Percentiles rank a stretch among this genome's conserved stretches.
Conservation (phyloP, 2,113 vertebrate species). For the Megaceryle maxima region DNA sequence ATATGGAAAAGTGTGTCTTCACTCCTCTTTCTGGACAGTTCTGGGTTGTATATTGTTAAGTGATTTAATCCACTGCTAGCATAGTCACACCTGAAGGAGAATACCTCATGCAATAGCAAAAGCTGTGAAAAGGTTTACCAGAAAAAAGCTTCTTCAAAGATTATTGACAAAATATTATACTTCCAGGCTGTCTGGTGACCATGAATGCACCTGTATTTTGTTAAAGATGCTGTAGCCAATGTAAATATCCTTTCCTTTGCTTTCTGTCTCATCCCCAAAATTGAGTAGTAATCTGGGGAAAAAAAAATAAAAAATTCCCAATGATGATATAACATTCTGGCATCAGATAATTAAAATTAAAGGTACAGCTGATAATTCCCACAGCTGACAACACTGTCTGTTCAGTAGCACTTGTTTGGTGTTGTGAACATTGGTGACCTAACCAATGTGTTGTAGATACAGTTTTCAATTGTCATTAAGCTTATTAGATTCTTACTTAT, state of each 20-base stretch:
- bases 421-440: not conserved
- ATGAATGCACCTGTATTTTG: not conserved
- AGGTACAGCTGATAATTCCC: not conserved
- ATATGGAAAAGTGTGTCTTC: not conserved
- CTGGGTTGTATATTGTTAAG: not conserved
- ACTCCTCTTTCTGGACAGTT: not conserved
- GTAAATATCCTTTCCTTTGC: not conserved
- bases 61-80: not conserved
- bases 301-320: not conserved
- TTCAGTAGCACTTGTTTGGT: not conserved
- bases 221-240: not conserved
- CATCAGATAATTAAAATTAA: not conserved
- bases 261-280: not conserved
- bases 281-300: not conserved
- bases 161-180: not conserved
- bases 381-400: not conserved
- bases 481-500: accelerated
- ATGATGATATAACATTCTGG: not conserved
- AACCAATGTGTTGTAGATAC: not conserved
- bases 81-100: not conserved
- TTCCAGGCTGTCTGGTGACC: not conserved
- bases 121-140: not conserved
- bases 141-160: not conserved
- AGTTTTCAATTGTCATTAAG: not conserved
- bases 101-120: not conserved